These are phyloP conservation scores for Callipepla squamata DNA, from an alignment of 2,113 vertebrate species.

Conservation along the genomic window DNA sequence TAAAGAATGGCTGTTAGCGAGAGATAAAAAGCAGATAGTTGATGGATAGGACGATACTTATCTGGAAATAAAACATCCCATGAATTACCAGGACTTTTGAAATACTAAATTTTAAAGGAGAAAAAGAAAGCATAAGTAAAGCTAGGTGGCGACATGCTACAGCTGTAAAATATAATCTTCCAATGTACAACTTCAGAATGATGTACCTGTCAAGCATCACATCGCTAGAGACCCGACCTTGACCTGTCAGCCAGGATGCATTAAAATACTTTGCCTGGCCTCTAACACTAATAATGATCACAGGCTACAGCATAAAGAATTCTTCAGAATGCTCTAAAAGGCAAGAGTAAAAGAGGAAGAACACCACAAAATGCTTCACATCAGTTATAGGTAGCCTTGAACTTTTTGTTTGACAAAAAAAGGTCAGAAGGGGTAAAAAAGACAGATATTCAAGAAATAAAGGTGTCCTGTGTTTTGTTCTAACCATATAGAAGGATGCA, in stretches of 20 bases:
- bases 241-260: constrained; percentile 21
- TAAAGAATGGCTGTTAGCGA: neutral
- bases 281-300: constrained; percentile 55
- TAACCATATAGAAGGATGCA: neutral
- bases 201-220: constrained; percentile 22
- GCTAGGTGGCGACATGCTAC: constrained; percentile 55
- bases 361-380: constrained; percentile 30
- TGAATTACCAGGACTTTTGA: neutral
- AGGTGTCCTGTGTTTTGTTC: constrained; percentile 27
- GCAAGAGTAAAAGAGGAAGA: constrained; percentile 22
- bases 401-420: constrained; percentile 39
- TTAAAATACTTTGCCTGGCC: constrained; percentile 43
- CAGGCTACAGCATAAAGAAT: neutral
- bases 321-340: constrained; percentile 25
- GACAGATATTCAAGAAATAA: constrained; percentile 32
- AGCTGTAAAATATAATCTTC: constrained; percentile 18
- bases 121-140: neutral
- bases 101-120: constrained; percentile 2
- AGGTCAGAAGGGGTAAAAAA: constrained; percentile 23
- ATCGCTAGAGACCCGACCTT: constrained; percentile 9
- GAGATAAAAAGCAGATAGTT: neutral
- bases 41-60: neutral
- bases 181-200: neutral
- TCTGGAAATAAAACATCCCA: neutral
- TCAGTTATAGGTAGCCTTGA: neutral